A percentile compares a stretch with the other conserved stretches of the same genome.
These are phyloP conservation scores for Uria aalge DNA, from an alignment of 2,113 vertebrate genomes.

Conservation along the genomic window DNA sequence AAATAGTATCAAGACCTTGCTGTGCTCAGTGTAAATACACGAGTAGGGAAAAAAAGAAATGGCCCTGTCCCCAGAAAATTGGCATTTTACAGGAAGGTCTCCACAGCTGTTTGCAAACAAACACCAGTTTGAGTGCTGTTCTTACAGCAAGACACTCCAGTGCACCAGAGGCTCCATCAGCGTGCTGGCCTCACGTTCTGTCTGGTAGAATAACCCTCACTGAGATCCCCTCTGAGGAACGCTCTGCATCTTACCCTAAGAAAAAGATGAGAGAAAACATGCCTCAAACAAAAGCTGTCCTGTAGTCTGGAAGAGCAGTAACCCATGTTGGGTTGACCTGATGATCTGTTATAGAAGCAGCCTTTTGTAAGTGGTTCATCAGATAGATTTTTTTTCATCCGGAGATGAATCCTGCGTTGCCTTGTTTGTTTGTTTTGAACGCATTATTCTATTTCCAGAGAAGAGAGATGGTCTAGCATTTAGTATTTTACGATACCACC, in stretches of 20 bases:
- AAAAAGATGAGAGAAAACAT: background rate
- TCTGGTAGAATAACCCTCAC: background rate
- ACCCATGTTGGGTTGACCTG: background rate
- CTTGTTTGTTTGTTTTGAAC: background rate
- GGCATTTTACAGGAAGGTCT: background rate
- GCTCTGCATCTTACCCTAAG: background rate
- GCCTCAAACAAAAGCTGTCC: background rate
- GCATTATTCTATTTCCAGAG: background rate
- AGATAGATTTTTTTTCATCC: background rate
- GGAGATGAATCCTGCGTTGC: background rate
- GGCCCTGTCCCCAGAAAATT: background rate
- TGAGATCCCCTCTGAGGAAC: background rate
- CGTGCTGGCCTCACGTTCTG: fast-evolving
- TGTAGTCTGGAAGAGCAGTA: background rate
- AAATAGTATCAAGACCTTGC: background rate
- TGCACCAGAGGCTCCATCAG: background rate
- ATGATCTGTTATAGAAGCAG: background rate
- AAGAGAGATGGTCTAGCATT: background rate
- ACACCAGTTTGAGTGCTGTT: background rate
- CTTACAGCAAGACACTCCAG: background rate
- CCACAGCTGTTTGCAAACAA: background rate
- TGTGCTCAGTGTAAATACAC: background rate
- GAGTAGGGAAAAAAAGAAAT: background rate
- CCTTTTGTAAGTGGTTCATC: background rate
- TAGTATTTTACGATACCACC: background rate